Percentiles rank a stretch among this genome's conserved stretches.
Conservation (phyloP, 23 tunicate genomes). For the Ciona savignyi region DNA sequence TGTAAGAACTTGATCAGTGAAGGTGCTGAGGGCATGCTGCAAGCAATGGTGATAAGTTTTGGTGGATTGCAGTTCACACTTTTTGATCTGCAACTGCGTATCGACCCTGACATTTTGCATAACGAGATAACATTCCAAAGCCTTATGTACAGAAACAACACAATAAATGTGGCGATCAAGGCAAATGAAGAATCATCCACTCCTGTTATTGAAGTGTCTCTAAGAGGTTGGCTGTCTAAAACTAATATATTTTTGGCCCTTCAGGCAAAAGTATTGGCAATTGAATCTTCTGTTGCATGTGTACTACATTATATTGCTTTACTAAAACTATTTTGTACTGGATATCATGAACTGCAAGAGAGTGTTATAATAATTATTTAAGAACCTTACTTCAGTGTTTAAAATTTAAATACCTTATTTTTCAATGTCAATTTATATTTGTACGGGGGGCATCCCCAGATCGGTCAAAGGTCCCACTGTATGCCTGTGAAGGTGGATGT, state of each 20-base stretch:
- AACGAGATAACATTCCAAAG: slow-evolving; percentile 74
- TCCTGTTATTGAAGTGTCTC: slow-evolving; percentile 45
- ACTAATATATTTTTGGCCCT: background rate
- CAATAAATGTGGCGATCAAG: slow-evolving; percentile 39
- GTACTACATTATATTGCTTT: no score
- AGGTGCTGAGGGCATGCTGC: slow-evolving; percentile 95
- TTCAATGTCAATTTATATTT: background rate
- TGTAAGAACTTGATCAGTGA: slow-evolving; percentile 72
- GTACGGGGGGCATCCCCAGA: background rate
- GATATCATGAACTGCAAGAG: no score
- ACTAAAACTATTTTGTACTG: no score
- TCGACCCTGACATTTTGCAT: slow-evolving; percentile 86
- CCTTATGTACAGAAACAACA: slow-evolving; percentile 53
- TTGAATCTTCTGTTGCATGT: no score
- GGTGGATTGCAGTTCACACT: slow-evolving; percentile 86
- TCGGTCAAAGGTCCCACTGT: slow-evolving; percentile 19
- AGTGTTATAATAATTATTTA: no score
- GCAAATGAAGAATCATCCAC: slow-evolving; percentile 15
- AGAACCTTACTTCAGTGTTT: no score
- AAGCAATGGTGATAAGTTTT: slow-evolving; percentile 91
- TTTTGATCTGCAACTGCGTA: slow-evolving; percentile 56
- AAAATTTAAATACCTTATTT: no score
- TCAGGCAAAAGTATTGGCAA: no score
- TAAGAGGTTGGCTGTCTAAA: slow-evolving; percentile 13
- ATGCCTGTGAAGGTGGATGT: slow-evolving; percentile 94